A percentile compares a stretch with the other conserved stretches of the same genome.
These are phyloP conservation scores for Sebastes vulpes DNA, from an alignment of 2,797 vertebrate species.

Conservation along the genomic window DNA sequence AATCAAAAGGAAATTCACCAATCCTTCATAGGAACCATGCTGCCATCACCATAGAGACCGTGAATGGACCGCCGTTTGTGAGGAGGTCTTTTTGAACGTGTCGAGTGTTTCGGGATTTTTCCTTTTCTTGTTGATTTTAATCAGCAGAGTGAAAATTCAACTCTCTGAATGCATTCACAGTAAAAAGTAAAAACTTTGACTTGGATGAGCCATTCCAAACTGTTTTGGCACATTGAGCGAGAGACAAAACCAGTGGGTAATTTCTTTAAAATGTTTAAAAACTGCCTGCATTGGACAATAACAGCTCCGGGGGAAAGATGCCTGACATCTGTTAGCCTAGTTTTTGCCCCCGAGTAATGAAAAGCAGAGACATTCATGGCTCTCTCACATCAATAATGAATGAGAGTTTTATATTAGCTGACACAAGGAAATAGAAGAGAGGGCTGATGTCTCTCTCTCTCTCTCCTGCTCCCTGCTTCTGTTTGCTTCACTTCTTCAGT, in stretches of 20 bases:
- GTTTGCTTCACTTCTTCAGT: slow-evolving; percentile 25
- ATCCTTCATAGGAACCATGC: slow-evolving; percentile 26
- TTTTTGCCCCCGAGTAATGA: slow-evolving; percentile 77
- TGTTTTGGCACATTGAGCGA: background rate
- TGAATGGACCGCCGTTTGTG: slow-evolving; percentile 14
- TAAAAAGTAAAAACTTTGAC: background rate
- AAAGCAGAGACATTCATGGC: slow-evolving; percentile 83
- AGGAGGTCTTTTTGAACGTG: slow-evolving; percentile 10
- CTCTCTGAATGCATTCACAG: background rate
- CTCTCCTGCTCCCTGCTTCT: slow-evolving; percentile 41
- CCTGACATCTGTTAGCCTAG: slow-evolving; percentile 66
- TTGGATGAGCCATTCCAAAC: background rate
- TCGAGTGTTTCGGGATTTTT: slow-evolving; percentile 1
- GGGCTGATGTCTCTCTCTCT: slow-evolving; percentile 64
- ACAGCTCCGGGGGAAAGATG: slow-evolving; percentile 13
- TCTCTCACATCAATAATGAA: slow-evolving; percentile 89
- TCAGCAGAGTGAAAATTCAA: slow-evolving; percentile 7
- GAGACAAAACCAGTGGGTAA: slow-evolving; percentile 3
- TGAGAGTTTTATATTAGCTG: slow-evolving; percentile 81
- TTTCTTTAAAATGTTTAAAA: slow-evolving; percentile 9
- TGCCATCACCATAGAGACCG: slow-evolving; percentile 50
- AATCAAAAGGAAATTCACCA: slow-evolving; percentile 46
- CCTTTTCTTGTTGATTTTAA: slow-evolving; percentile 40
- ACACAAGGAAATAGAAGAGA: slow-evolving; percentile 69
- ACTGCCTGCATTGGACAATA: background rate